Conservation (phyloP, 2,113 vertebrate genomes). For the Cygnus atratus region DNA sequence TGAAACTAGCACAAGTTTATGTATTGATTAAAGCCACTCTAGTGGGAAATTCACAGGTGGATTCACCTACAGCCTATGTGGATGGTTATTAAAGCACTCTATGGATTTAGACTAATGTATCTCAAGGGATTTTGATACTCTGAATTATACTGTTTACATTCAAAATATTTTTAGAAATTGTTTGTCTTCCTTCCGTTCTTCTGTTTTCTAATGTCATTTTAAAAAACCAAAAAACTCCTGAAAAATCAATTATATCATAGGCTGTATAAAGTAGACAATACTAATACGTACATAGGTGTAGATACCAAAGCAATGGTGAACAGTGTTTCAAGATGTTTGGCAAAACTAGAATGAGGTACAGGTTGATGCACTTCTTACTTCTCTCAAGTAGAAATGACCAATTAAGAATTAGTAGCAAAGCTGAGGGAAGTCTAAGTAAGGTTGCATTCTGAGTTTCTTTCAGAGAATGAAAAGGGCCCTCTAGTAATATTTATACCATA, state of each 20-base stretch:
- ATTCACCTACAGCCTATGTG: background rate
- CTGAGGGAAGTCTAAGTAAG: background rate
- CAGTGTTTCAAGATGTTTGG: background rate
- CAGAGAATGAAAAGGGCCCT: background rate
- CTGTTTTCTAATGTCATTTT: background rate
- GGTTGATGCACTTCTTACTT: constrained; percentile 6
- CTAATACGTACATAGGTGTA: constrained; percentile 31
- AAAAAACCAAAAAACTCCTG: background rate
- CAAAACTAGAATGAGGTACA: background rate
- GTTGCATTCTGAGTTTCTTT: background rate
- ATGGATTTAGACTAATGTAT: background rate
- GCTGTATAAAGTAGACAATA: background rate
- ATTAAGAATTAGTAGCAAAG: constrained; percentile 23
- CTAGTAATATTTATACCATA: background rate
- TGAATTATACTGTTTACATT: background rate
- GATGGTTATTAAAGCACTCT: background rate
- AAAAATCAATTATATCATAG: background rate
- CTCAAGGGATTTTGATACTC: background rate
- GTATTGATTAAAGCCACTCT: constrained; percentile 10
- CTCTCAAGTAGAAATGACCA: background rate
- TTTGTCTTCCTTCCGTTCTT: background rate
- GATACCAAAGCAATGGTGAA: constrained; percentile 16
- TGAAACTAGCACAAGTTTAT: background rate
- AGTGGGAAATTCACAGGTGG: background rate
- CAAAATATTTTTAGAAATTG: background rate